Percentiles rank a stretch among this genome's conserved stretches.
These are phyloP conservation scores for Drosophila gunungcola DNA, from an alignment of 1,140 invertebrate genomes.

Conservation along the genomic window DNA sequence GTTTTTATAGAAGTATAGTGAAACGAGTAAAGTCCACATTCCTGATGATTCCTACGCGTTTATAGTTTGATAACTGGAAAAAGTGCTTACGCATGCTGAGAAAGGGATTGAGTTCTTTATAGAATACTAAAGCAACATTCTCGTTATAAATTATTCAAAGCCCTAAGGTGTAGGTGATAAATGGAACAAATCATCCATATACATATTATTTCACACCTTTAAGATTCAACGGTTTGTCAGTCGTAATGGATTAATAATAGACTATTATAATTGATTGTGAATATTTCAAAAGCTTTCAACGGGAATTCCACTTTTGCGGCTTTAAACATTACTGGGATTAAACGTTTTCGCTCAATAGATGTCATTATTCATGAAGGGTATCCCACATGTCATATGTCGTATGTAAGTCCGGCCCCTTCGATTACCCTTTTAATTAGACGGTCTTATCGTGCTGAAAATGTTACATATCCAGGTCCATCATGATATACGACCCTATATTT, in stretches of 20 bases:
- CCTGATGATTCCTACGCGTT: not conserved
- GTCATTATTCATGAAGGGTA: not conserved
- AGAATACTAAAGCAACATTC: not conserved
- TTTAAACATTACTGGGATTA: not conserved
- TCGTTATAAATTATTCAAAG: not conserved
- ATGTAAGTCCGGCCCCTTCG: not conserved
- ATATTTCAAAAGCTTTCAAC: not conserved
- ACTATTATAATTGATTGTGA: not conserved
- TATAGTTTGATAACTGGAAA: slow-evolving; percentile 10
- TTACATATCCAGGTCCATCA: slow-evolving; percentile 13
- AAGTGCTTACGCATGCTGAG: slow-evolving; percentile 18
- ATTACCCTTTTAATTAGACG: slow-evolving; percentile 34
- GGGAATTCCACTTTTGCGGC: not conserved
- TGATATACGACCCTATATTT: slow-evolving; percentile 36
- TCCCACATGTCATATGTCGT: not conserved
- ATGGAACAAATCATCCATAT: not conserved
- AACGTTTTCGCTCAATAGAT: not conserved
- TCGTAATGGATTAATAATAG: slow-evolving; percentile 12
- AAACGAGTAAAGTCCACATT: slow-evolving; percentile 6
- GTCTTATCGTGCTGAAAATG: slow-evolving; percentile 21
- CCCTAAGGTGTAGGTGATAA: not conserved
- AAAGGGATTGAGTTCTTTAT: slow-evolving; percentile 8
- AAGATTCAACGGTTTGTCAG: not conserved
- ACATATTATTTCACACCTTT: slow-evolving; percentile 10
- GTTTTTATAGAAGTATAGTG: slow-evolving; percentile 12